Conservation (phyloP, 2,797 vertebrate species). For the Coreius guichenoti region DNA sequence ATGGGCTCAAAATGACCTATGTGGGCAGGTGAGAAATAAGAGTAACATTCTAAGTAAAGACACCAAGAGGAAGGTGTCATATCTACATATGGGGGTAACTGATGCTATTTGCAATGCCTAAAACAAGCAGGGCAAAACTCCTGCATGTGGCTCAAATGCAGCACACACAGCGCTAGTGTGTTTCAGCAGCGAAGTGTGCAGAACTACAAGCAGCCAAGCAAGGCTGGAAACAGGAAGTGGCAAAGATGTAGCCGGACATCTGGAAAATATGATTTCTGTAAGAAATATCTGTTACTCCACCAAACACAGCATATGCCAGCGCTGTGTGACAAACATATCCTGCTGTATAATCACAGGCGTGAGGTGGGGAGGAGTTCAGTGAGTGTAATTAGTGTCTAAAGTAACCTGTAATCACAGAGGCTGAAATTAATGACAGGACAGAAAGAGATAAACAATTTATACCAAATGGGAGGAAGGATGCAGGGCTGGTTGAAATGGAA, state of each 20-base stretch:
- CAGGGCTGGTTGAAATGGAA: constrained; percentile 29
- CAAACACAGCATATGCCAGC: neutral
- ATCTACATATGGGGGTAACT: constrained; percentile 11
- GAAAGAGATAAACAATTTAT: constrained; percentile 53
- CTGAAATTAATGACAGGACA: constrained; percentile 59
- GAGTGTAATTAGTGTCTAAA: constrained; percentile 59
- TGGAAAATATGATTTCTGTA: constrained; percentile 47
- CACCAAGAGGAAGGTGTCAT: constrained; percentile 13
- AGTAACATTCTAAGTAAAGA: neutral
- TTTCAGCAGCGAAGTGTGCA: constrained; percentile 26
- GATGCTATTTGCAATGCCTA: constrained; percentile 36
- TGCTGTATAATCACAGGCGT: constrained; percentile 46
- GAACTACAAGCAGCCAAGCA: constrained; percentile 29
- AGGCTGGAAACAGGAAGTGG: constrained; percentile 46
- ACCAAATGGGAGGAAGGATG: constrained; percentile 29
- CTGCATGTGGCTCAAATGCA: neutral
- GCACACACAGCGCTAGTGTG: constrained; percentile 32
- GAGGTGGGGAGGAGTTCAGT: constrained; percentile 57
- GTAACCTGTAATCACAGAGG: constrained; percentile 60
- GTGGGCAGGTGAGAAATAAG: constrained; percentile 10
- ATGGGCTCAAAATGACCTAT: constrained; percentile 1
- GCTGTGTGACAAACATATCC: constrained; percentile 32
- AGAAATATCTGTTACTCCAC: constrained; percentile 15
- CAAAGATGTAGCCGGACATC: constrained; percentile 45
- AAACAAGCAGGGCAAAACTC: constrained; percentile 26